Evolutionary conservation across 2,888 invertebrate species (phyloP), one percentile per base, ranked within the genome.

Genomic region (Caenorhabditis sp.): DNA sequence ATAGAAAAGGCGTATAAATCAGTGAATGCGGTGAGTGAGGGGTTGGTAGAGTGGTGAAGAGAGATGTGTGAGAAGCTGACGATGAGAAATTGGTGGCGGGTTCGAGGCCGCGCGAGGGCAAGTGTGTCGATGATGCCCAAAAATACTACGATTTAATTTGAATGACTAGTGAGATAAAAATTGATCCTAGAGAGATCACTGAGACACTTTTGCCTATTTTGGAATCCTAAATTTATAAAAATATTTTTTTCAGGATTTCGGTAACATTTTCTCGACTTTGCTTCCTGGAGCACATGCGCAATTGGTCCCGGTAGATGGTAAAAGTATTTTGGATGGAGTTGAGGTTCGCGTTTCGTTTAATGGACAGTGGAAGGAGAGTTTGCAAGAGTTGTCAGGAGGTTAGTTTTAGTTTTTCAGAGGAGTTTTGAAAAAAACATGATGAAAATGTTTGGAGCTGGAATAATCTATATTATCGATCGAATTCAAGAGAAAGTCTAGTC

Each of bases 351-450:
- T 99, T 7, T 94, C 93, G 0, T 94, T 99, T 89, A 95, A 95
- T 87, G 92, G 92, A 73, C 91, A 93, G 1, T 97, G 96, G 95
- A 99, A 99, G 89, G 97, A 97, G 77, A 94, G 94, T 2, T 91
- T 99, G 67, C 92, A 92, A 70, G 99, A 99, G 90, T 91, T 99
- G 81, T 96, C 96, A 73, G 99, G 99, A 71, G 99, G 97, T 0
- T 96, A 97, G 12, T 10, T 27, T 17, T 27, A 26, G 1, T 53
- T 54, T 27, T 52, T 14, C 52, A 14, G 20, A 10, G n/a, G n/a
- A 10, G 36, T 36, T 36, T 36, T 43, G 20, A 17, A 49, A 5
- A 50, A 23, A n/a, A 23, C 43, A 12, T 60, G 12, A 60, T 49
- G 7, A 36, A 59, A 31, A 17, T 54, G n/a, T n/a, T n/a, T n/a